A percentile compares a stretch with the other conserved stretches of the same genome.
phyloP scores from a whole-genome alignment of 1,140 invertebrate genomes.

The Drosophila lini region DNA sequence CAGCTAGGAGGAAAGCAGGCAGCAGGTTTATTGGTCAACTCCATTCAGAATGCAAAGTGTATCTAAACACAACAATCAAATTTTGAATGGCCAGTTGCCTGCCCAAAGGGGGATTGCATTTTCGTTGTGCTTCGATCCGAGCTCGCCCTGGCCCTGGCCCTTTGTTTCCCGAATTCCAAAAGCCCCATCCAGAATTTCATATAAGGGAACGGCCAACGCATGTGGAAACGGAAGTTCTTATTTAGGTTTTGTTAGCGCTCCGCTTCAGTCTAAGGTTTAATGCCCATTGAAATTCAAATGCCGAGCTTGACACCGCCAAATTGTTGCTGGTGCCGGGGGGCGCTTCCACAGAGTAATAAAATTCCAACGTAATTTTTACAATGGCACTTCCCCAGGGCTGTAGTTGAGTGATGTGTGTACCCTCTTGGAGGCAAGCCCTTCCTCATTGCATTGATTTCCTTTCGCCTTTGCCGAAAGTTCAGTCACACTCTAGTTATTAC shows the following conservation, averaged over 20 bases:
- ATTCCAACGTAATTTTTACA: conserved; percentile 56
- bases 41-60: conserved; percentile 64
- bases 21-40: conserved; percentile 44
- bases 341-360: conserved; percentile 26
- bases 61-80: conserved; percentile 56
- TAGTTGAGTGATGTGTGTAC: conserved; percentile 8
- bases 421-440: conserved; percentile 4
- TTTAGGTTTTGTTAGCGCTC: conserved; percentile 54
- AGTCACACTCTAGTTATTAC: conserved; percentile 76
- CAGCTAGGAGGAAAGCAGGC: conserved; percentile 23
- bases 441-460: conserved; percentile 27
- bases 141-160: conserved; percentile 12
- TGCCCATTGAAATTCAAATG: conserved; percentile 76
- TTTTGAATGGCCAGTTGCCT: conserved; percentile 62
- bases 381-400: conserved; percentile 51
- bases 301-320: conserved; percentile 52
- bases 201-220: conserved; percentile 44
- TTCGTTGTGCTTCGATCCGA: conserved; percentile 12
- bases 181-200: conserved; percentile 28
- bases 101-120: conserved; percentile 50
- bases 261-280: conserved; percentile 47
- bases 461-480: conserved; percentile 59
- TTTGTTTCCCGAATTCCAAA: conserved; percentile 57
- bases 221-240: conserved; percentile 71
- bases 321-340: conserved; percentile 31